Base-by-base conservation (phyloP, 37 sponge, comb jelly and placozoan species). In the Theonella swinhoei region DNA sequence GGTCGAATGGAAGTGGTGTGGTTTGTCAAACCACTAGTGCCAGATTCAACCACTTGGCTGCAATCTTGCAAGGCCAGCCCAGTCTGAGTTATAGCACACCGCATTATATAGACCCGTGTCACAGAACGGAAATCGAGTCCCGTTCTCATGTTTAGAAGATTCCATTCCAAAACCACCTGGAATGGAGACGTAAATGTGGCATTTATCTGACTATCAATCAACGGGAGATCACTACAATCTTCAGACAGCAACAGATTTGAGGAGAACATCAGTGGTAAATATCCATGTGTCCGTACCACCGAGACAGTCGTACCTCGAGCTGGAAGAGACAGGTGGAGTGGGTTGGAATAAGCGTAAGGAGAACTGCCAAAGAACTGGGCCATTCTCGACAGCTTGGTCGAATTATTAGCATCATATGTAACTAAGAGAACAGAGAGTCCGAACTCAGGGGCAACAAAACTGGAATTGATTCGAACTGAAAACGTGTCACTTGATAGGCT, bases 391-490 rank as follows among this genome's bases (percentile, higher is more conserved):
- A 72, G 23, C 34, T 58, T 67, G 68, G 83, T 75, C 22, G 7
- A 28, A 28, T 82, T 75, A 0, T 22, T 28, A 54, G 79, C 64
- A 39, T 92, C 85, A 26, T 63, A 79, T 24, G 86, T 80, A 3
- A 69, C 79, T 47, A 79, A 24, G 17, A 93, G 20, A 22, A 93
- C 37, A 23, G 83, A 89, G 4, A 93, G 32, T 0, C 90, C 94
- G 30, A 93, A 69, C 38, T 42, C 36, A 5, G 28, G 34, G 1
- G 63, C 39, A 8, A 83, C 84, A 71, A 88, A 77, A 19, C 42
- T 35, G 20, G 84, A 14, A 20, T 78, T 77, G 11, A 88, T 39
- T 37, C 59, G 72, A 47, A 82, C 64, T 0, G 68, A 36, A 28
- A 78, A 83, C 24, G 39, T 23, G 24, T 60, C 54, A 17, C 31